Base-by-base conservation (phyloP, 2,888 invertebrate species). In the Phlogophora meticulosa region DNA sequence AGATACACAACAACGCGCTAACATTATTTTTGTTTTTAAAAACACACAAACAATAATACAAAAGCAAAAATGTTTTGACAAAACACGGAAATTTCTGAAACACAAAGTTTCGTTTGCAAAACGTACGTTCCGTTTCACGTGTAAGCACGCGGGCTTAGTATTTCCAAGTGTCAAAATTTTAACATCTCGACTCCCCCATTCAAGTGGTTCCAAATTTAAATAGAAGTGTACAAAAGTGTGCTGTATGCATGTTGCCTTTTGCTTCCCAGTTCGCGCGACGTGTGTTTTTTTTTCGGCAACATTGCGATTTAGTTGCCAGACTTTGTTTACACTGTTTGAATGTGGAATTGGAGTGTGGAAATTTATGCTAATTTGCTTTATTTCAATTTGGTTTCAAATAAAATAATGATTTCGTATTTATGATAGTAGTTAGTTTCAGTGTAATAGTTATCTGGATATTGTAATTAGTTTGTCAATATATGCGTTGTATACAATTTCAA, bases 131-230 rank as follows among this genome's bases (percentile, higher is more conserved):
- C 48, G 64, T 69, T 80, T 68, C 74, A 60, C 57, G 24, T 72
- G 51, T 38, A 51, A 67, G 48, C 59, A 61, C 36, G 62, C 58
- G 24, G 52, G 65, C 65, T 71, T 70, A 77, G 69, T 60, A 67
- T 66, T 78, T 72, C 42, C 61, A 67, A 77, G 60, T 77, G 73
- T 81, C 75, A 73, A 80, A 83, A 82, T 65, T 77, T 76, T 70
- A 65, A 77, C 72, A 67, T 74, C 82, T 70, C 72, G 52, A 68
- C 72, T 78, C 60, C 48, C 40, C 15, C 52, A 59, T 77, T 56
- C 81, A 74, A 82, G 81, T 77, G 67, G 70, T 74, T 72, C 66
- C 64, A 69, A 81, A 84, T 77, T 70, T 75, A 81, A 81, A 83
- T 79, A 70, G 73, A 71, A 73, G 73, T 62, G 7, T 58, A 40